Evolutionary conservation across 1,140 invertebrate genomes (phyloP), one percentile per base, ranked within the genome.

Genomic region (Homalodisca vitripennis): DNA sequence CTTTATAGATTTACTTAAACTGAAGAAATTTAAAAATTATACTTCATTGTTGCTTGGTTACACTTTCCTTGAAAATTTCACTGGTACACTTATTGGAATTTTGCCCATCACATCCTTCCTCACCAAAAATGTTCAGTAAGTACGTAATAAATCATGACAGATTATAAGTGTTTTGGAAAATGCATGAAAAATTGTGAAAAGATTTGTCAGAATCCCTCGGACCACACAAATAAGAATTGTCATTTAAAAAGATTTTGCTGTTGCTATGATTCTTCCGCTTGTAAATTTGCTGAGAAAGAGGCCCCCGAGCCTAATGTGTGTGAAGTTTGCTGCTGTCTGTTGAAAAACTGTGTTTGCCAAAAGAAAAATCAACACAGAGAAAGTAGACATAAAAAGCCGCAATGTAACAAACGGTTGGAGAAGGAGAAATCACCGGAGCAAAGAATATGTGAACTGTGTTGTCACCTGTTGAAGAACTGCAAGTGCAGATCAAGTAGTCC

Each of bases 261-360:
- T 60, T 60, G 55, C 55, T 10, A 60, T 60, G 55, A 51, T 3
- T 3, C n/a, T n/a, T n/a, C n/a, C n/a, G n/a, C n/a, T 20, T 3
- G n/a, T 51, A 51, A 51, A 51, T 51, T n/a, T 51, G 2, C 6
- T n/a, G n/a, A n/a, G n/a, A n/a, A n/a, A n/a, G n/a, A n/a, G n/a
- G n/a, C 48, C n/a, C 17, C 3, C 3, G 48, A 51, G 22, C 3
- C 3, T 20, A 22, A 51, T 12, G 3, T 51, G 6, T 51, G 48
- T 22, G 22, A 51, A 51, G 48, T 51, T 3, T 51, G 48, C n/a
- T 51, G 3, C n/a, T 51, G 48, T 51, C 3, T 51, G 22, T n/a
- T 51, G 3, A 51, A 51, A 20, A n/a, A 51, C 48, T 51, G 48
- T 51, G n/a, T 51, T 12, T 51, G 48, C 48, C n/a, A n/a, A n/a